Evolutionary conservation across 2,113 vertebrate genomes (phyloP).

Genomic region (Neogobius melanostomus): DNA sequence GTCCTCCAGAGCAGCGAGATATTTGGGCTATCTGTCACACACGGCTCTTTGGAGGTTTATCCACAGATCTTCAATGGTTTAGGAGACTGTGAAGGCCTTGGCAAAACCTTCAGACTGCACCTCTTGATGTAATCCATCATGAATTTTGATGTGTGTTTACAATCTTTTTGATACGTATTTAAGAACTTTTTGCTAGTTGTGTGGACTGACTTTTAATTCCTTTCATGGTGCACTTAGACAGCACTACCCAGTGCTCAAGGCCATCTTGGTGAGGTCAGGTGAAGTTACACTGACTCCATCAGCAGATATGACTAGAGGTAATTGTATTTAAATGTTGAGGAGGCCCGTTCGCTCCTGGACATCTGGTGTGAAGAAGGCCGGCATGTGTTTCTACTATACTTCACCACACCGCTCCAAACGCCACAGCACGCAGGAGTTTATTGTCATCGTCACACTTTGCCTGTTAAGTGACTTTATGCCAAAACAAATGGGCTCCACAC

Average conservation of each 20-base stretch:
- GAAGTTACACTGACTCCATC: constrained; percentile 67
- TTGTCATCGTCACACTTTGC: constrained; percentile 66
- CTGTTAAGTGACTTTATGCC: constrained; percentile 71
- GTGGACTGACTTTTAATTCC: no score
- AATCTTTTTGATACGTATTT: no score
- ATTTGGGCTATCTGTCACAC: no score
- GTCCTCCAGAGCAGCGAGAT: no score
- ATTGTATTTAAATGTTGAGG: constrained; percentile 69
- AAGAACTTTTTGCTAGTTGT: no score
- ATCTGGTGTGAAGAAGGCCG: constrained; percentile 64
- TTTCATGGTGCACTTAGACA: no score
- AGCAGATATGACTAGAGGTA: constrained; percentile 69
- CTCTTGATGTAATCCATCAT: no score
- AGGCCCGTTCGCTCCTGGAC: constrained; percentile 56
- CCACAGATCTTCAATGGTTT: no score
- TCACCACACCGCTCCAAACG: constrained; percentile 63
- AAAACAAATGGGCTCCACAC: constrained; percentile 61
- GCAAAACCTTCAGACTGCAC: no score
- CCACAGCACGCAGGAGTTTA: constrained; percentile 62
- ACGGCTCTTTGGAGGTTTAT: no score
- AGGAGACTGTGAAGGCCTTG: no score
- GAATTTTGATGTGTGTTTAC: no score
- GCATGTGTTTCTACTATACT: constrained; percentile 73
- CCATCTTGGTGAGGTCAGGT: constrained; percentile 63
- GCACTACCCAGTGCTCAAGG: constrained; percentile 26